Conservation (phyloP, 2,113 vertebrate species). For the Noctilio leporinus region DNA sequence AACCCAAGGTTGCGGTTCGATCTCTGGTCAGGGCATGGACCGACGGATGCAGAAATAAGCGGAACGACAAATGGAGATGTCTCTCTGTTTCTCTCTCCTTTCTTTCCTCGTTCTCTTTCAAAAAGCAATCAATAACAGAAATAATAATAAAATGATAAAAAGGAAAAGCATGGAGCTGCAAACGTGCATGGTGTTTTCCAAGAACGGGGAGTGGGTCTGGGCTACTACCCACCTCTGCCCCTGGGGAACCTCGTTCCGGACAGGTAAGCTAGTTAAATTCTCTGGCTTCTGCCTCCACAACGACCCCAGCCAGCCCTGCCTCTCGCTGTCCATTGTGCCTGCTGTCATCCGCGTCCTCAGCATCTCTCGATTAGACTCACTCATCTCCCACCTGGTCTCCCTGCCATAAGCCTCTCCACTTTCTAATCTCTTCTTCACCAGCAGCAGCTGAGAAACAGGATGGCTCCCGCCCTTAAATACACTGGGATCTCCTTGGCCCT, state of each 20-base stretch:
- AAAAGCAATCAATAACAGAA: not conserved
- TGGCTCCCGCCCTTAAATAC: not conserved
- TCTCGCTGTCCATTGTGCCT: not conserved
- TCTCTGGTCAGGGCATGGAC: too few relatives aligned
- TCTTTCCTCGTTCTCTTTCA: too few relatives aligned
- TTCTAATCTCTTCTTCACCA: not conserved
- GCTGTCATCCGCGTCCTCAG: not conserved
- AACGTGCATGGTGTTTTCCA: not conserved
- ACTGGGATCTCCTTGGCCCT: not conserved
- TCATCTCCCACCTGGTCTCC: not conserved
- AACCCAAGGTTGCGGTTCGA: too few relatives aligned
- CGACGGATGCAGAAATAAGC: too few relatives aligned
- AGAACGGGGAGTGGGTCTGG: not conserved
- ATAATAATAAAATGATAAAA: not conserved
- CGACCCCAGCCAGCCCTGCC: not conserved
- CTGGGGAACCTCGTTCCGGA: not conserved
- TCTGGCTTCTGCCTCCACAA: not conserved
- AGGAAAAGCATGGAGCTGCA: not conserved
- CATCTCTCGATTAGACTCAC: not conserved
- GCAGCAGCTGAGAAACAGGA: not conserved
- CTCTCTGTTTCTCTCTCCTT: too few relatives aligned
- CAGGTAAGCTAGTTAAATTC: not conserved
- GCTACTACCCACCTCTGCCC: rapidly evolving
- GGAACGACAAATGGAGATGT: too few relatives aligned
- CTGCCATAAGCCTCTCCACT: not conserved